Evolutionary conservation across 2,113 vertebrate genomes (phyloP).

Genomic region (Balaeniceps rex): DNA sequence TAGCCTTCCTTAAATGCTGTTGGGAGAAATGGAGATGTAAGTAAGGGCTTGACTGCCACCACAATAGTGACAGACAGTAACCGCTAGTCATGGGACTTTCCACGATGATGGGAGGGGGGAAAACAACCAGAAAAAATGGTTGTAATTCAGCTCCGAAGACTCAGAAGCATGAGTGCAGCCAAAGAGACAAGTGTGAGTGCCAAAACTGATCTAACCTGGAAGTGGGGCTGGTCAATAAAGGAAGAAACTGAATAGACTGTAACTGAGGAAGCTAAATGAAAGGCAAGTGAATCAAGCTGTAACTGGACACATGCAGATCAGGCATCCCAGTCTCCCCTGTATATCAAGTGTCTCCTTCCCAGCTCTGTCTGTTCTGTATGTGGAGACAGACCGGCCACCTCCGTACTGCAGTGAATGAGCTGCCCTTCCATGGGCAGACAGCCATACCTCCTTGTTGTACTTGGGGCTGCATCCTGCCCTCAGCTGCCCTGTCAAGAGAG

Average conservation of each 20-base stretch:
- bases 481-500: background rate
- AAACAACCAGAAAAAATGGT: background rate
- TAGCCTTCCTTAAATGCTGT: background rate
- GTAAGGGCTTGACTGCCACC: background rate
- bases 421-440: background rate
- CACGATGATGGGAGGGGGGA: background rate
- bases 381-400: background rate
- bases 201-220: background rate
- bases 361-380: background rate
- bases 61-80: background rate
- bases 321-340: background rate
- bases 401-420: background rate
- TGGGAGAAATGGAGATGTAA: background rate
- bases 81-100: background rate
- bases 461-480: background rate
- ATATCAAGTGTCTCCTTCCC: background rate
- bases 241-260: background rate
- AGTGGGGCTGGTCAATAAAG: background rate
- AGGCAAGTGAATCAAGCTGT: background rate
- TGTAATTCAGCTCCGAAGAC: background rate
- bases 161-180: background rate
- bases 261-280: background rate
- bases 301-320: background rate
- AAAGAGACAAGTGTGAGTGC: background rate
- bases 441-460: background rate